Base-by-base conservation (phyloP, 2,797 vertebrate genomes). In the Protosalanx chinensis region DNA sequence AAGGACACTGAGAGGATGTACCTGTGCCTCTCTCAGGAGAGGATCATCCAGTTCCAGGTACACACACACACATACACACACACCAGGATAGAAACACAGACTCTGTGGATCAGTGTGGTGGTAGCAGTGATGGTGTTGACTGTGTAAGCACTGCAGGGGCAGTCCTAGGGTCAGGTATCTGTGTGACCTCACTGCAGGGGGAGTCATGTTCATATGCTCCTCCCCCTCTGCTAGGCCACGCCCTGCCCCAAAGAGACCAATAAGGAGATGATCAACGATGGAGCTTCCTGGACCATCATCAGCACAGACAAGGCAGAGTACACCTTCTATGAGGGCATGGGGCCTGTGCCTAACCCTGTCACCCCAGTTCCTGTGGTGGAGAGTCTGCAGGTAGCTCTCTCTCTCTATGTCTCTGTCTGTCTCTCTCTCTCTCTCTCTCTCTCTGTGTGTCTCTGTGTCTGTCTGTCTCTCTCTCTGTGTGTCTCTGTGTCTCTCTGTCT, bases 291-390 rank as follows among this genome's bases (percentile, higher is more conserved):
- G 97, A 99, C 97, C 88, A 99, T 99, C 93, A 99, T 99, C 86
- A 99, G 97, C 88, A 99, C 97, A 35, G 97, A 99, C 85, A 99
- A 99, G 90, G 97, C 97, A 16, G 97, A 99, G 82, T 99, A 99
- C 76, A 99, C 97, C 0, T 99, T 99, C 90, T 99, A 95, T 71
- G 97, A 99, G 91, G 97, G 97, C 41, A 99, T 99, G 97, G 97
- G 97, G 59, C 96, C 97, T 0, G 97, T 98, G 79, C 93, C 93
- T 64, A 94, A 94, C 77, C 96, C 97, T 0, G 97, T 99, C 86
- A 99, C 97, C 73, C 97, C 97, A 65, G 97, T 99, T 75, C 97
- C 97, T 84, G 97, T 99, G 56, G 97, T 98, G 71, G 97, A 99
- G 88, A 99, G 94, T 89, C 93, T 99, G 80, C 97, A 99, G 94